Conservation (phyloP, 2,113 vertebrate genomes). For the Mus spicilegus region DNA sequence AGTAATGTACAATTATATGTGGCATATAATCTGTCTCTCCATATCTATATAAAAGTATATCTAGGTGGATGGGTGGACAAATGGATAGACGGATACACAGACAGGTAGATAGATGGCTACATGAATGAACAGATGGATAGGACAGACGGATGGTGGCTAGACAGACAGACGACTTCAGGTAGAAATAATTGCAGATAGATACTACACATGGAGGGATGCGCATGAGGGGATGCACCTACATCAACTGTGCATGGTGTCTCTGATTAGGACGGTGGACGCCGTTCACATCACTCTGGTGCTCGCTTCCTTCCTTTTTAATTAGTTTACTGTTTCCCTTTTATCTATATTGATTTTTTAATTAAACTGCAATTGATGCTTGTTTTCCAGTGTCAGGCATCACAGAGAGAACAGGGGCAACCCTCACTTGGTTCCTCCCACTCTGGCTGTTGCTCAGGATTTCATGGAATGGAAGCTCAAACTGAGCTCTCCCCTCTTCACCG, state of each 20-base stretch:
- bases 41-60: neutral
- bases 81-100: neutral
- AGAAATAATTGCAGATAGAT: neutral
- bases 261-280: accelerated
- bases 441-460: neutral
- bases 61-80: neutral
- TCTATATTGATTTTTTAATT: conserved; percentile 28
- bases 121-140: neutral
- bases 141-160: neutral
- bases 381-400: neutral
- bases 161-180: neutral
- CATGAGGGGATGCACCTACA: neutral
- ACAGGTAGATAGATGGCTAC: neutral
- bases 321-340: neutral
- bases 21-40: neutral
- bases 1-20: neutral
- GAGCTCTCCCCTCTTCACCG: neutral
- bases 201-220: too few species aligned
- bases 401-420: neutral
- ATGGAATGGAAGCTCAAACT: neutral
- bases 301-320: neutral
- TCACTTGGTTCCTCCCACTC: too few species aligned
- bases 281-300: neutral
- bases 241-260: too few species aligned
- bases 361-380: neutral